Percentiles rank a stretch among this genome's conserved stretches.
phyloP scores from a whole-genome alignment of 2,888 invertebrate species.

The Carterocephalus palaemon region DNA sequence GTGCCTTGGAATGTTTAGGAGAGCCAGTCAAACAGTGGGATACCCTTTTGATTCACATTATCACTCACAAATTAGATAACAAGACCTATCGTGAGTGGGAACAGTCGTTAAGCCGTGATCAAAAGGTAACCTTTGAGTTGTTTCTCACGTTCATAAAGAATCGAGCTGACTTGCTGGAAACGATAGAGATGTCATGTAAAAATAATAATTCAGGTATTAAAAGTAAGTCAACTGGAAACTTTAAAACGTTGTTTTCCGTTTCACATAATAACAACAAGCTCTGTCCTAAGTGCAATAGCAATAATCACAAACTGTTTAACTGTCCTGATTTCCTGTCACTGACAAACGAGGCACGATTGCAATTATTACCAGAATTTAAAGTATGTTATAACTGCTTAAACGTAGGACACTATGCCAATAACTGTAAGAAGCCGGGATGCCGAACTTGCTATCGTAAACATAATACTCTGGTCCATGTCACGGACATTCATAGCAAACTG shows the following conservation, averaged over 20 bases:
- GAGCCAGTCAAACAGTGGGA: constrained; percentile 16
- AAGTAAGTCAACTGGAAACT: no score
- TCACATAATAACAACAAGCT: no score
- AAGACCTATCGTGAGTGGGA: constrained; percentile 19
- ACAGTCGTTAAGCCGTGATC: neutral
- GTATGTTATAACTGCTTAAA: constrained; percentile 15
- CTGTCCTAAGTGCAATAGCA: neutral
- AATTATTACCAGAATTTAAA: constrained; percentile 11
- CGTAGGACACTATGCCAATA: constrained; percentile 16
- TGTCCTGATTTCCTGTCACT: constrained; percentile 12
- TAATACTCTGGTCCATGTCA: neutral
- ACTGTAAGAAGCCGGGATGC: constrained; percentile 6
- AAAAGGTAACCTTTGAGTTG: neutral
- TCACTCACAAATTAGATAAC: constrained; percentile 9
- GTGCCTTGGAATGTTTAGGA: constrained; percentile 1
- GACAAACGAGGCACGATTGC: neutral
- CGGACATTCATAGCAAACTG: neutral
- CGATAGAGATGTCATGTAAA: neutral
- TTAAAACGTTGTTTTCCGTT: no score
- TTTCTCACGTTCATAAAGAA: constrained; percentile 5
- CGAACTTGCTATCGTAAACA: constrained; percentile 5
- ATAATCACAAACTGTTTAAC: constrained; percentile 2
- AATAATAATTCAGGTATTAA: no score
- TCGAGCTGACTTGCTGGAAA: constrained; percentile 2
- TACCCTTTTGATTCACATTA: constrained; percentile 15